Percentiles rank a stretch among this genome's conserved stretches.
Evolutionary conservation across 1,140 invertebrate species (phyloP).

Genomic region (Aradophagus sp.): DNA sequence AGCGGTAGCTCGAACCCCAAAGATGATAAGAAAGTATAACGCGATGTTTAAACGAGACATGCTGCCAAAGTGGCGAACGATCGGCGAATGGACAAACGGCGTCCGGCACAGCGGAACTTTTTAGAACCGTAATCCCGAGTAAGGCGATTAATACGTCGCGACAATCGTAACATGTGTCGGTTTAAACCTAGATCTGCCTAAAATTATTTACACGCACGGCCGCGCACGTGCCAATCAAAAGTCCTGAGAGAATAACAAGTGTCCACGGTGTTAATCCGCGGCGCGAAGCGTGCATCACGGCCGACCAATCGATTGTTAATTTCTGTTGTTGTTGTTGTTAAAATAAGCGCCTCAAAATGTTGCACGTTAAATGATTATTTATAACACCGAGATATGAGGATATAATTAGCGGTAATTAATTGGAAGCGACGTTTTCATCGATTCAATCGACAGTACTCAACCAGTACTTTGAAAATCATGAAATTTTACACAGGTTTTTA

Average conservation of each 20-base stretch:
- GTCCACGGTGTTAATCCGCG: background rate
- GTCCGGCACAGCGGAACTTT: constrained; percentile 19
- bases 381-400: too few species aligned
- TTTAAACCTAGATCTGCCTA: constrained; percentile 17
- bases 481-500: too few species aligned
- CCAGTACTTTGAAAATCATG: too few species aligned
- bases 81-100: constrained; percentile 30
- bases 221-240: constrained; percentile 31
- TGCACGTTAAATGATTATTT: too few species aligned
- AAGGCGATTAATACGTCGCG: constrained; percentile 61
- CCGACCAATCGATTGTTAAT: too few species aligned
- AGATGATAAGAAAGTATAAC: constrained; percentile 24
- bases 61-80: constrained; percentile 10
- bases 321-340: too few species aligned
- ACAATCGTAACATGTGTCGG: constrained; percentile 11
- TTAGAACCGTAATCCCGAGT: constrained; percentile 57
- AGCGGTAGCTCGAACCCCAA: constrained; percentile 40
- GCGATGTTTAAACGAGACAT: constrained; percentile 20
- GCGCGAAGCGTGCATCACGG: too few species aligned
- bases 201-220: constrained; percentile 20
- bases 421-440: too few species aligned
- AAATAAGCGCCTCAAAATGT: too few species aligned
- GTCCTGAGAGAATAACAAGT: constrained; percentile 36
- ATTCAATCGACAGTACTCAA: too few species aligned
- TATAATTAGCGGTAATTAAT: too few species aligned